Evolutionary conservation across 2,888 invertebrate species (phyloP).

Genomic region (Drosophila maculinotata): DNA sequence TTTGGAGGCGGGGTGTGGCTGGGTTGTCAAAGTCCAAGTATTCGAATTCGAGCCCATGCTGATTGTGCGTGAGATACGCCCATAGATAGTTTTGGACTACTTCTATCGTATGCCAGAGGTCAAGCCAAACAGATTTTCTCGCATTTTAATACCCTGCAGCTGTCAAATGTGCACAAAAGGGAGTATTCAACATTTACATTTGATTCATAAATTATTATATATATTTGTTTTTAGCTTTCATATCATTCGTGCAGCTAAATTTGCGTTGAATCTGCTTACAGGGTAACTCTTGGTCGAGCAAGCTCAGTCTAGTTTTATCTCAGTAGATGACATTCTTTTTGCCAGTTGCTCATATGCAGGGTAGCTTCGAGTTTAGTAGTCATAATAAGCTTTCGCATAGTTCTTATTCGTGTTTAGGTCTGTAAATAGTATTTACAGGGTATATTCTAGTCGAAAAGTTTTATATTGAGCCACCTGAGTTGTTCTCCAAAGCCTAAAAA

Average conservation of each 20-base stretch:
- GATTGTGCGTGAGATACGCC: slow-evolving; percentile 55
- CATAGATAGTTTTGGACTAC: slow-evolving; percentile 6
- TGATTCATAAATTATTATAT: neutral
- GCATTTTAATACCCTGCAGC: slow-evolving; percentile 21
- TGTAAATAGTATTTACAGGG: neutral
- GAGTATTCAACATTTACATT: neutral
- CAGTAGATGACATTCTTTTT: too few species aligned
- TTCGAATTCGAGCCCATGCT: slow-evolving; percentile 34
- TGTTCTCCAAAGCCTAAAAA: too few species aligned
- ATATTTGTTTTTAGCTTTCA: too few species aligned
- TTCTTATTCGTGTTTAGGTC: neutral
- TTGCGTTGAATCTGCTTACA: too few species aligned
- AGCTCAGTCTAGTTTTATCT: too few species aligned
- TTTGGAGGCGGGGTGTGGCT: slow-evolving; percentile 8
- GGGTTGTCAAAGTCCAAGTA: neutral
- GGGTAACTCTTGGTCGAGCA: too few species aligned
- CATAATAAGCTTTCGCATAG: neutral
- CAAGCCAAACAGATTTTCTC: slow-evolving; percentile 25
- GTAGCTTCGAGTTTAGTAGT: neutral
- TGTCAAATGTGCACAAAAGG: neutral
- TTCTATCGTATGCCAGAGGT: slow-evolving; percentile 15
- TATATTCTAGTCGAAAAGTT: neutral
- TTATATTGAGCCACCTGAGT: too few species aligned
- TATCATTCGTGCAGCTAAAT: too few species aligned
- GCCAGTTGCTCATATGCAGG: too few species aligned